Evolutionary conservation across 1,140 invertebrate species (phyloP).

Genomic region (Drosophila melanica): DNA sequence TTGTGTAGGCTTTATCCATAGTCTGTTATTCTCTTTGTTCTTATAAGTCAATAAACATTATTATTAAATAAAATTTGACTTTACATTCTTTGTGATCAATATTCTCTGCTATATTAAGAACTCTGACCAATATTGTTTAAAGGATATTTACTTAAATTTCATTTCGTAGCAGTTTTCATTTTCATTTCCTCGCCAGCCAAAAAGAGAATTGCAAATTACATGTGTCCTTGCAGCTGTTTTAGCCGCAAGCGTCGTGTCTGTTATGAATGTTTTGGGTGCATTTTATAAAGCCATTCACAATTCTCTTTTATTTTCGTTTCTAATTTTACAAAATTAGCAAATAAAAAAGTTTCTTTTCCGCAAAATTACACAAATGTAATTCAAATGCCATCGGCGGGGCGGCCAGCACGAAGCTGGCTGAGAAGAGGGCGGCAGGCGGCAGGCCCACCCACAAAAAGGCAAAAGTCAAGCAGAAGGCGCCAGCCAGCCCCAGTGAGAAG

Average conservation of each 20-base stretch:
- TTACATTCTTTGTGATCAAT: too few species aligned
- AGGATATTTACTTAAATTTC: neutral
- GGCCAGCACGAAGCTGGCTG: slow-evolving; percentile 7
- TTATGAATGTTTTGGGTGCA: slow-evolving; percentile 39
- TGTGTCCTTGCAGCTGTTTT: slow-evolving; percentile 63
- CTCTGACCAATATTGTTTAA: neutral
- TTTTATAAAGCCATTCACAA: slow-evolving; percentile 68
- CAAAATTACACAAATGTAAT: slow-evolving; percentile 83
- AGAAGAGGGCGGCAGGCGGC: neutral
- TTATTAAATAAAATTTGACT: too few species aligned
- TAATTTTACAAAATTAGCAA: slow-evolving; percentile 81
- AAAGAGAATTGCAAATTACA: slow-evolving; percentile 73
- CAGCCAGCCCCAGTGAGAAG: neutral
- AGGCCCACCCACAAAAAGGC: slow-evolving; percentile 31
- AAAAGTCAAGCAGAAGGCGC: slow-evolving; percentile 51
- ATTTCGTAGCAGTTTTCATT: slow-evolving; percentile 8
- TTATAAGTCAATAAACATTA: too few species aligned
- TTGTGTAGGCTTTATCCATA: too few species aligned
- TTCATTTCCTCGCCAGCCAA: slow-evolving; percentile 28
- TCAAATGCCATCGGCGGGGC: slow-evolving; percentile 60
- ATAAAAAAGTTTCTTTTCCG: slow-evolving; percentile 79
- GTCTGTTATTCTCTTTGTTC: too few species aligned
- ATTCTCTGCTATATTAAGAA: too few species aligned
- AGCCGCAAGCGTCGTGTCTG: slow-evolving; percentile 30
- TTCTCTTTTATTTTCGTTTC: slow-evolving; percentile 74